Percentiles rank a stretch among this genome's conserved stretches.
Evolutionary conservation across 1,140 invertebrate species (phyloP).

Genomic region (Wasmannia auropunctata): DNA sequence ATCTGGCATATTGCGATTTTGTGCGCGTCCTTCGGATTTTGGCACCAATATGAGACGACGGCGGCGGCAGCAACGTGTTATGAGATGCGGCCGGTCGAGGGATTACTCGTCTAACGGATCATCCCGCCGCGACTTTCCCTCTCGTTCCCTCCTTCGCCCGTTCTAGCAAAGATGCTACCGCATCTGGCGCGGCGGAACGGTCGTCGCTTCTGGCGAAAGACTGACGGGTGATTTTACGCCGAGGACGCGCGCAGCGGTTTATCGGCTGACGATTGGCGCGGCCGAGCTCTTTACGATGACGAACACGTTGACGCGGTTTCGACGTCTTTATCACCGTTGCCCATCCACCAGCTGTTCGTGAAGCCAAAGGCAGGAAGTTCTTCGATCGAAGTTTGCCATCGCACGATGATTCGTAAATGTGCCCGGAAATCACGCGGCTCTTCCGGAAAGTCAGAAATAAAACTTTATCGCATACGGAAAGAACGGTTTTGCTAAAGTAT

Average conservation of each 20-base stretch:
- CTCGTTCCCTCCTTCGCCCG: conserved; percentile 25
- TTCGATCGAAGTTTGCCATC: conserved; percentile 20
- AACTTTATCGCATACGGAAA: too few species aligned
- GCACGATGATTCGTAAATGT: conserved; percentile 19
- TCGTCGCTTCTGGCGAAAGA: conserved; percentile 19
- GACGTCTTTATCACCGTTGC: neutral
- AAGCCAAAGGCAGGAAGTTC: neutral
- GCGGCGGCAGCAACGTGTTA: conserved; percentile 12
- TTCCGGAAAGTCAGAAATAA: neutral
- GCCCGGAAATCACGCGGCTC: neutral
- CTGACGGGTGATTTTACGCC: neutral
- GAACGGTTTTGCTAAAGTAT: too few species aligned
- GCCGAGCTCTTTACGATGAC: conserved; percentile 6
- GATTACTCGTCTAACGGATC: conserved; percentile 17
- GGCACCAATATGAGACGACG: conserved; percentile 24
- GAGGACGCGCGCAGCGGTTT: neutral
- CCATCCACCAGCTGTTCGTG: conserved; percentile 22
- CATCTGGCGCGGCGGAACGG: neutral
- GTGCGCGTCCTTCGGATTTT: conserved; percentile 19
- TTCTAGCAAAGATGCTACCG: neutral
- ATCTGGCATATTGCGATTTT: conserved; percentile 31
- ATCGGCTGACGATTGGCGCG: neutral
- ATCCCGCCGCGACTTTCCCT: conserved; percentile 25
- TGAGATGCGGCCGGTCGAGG: neutral
- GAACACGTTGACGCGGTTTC: neutral